Conservation (phyloP, 2,888 invertebrate species). For the Eupsilia transversa region DNA sequence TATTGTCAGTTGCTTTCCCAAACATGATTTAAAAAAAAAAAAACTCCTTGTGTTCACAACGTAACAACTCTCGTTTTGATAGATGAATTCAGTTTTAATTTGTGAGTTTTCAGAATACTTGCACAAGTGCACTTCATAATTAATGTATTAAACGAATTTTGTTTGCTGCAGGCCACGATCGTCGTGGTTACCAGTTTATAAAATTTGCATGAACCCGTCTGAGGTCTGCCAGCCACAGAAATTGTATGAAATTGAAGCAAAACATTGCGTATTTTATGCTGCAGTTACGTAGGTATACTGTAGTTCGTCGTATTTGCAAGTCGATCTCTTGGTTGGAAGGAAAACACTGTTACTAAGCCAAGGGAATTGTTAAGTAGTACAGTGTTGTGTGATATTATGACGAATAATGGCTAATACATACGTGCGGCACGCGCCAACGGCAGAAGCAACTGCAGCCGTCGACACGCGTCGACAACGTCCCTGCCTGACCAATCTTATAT, state of each 20-base stretch:
- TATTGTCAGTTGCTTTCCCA: background rate
- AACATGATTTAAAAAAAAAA: too few species aligned
- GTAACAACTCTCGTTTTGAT: too few species aligned
- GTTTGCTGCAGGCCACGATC: constrained; percentile 27
- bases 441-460: too few species aligned
- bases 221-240: constrained; percentile 30
- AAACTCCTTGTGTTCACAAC: too few species aligned
- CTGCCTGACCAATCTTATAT: too few species aligned
- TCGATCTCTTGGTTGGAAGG: constrained; percentile 23
- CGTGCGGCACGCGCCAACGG: too few species aligned
- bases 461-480: too few species aligned
- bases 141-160: constrained; percentile 44
- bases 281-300: constrained; percentile 2
- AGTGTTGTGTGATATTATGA: background rate
- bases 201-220: constrained; percentile 49
- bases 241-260: constrained; percentile 55
- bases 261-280: constrained; percentile 37
- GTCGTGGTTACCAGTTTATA: constrained; percentile 43
- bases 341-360: constrained; percentile 30
- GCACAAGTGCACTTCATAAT: constrained; percentile 31
- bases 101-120: constrained; percentile 42
- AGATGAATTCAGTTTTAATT: constrained; percentile 1
- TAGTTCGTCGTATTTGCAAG: constrained; percentile 45
- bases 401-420: too few species aligned
- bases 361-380: background rate